Evolutionary conservation across 2,113 vertebrate species (phyloP).

Genomic region (Bubo blakistoni): DNA sequence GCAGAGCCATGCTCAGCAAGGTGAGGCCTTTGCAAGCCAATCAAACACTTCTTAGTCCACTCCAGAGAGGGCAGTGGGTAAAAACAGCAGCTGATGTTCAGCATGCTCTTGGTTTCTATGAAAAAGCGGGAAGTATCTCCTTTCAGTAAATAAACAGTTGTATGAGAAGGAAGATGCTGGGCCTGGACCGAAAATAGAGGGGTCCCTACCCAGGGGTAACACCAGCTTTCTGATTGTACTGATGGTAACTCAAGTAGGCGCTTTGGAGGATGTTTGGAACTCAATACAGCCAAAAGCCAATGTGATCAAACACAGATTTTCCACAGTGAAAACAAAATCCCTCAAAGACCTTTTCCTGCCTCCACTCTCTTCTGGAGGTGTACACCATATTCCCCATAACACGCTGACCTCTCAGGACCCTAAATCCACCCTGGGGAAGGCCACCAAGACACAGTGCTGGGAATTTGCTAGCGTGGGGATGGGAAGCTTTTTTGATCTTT

Average conservation of each 20-base stretch:
- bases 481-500: neutral
- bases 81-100: neutral
- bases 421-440: neutral
- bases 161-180: neutral
- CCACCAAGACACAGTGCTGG: neutral
- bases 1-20: neutral
- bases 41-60: neutral
- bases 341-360: neutral
- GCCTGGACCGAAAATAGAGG: neutral
- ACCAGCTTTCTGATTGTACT: neutral
- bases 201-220: too few species aligned
- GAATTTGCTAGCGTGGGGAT: neutral
- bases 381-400: fast-evolving
- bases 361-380: neutral
- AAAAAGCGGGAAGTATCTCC: neutral
- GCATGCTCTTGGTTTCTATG: neutral
- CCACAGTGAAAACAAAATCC: neutral
- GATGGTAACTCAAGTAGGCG: neutral
- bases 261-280: neutral
- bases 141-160: neutral
- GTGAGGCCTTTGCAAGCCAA: neutral
- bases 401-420: neutral
- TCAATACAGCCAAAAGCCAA: neutral
- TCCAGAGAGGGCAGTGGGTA: neutral
- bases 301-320: fast-evolving